Conservation (phyloP, 2,797 vertebrate genomes). For the Neosilurus hyrtlii region DNA sequence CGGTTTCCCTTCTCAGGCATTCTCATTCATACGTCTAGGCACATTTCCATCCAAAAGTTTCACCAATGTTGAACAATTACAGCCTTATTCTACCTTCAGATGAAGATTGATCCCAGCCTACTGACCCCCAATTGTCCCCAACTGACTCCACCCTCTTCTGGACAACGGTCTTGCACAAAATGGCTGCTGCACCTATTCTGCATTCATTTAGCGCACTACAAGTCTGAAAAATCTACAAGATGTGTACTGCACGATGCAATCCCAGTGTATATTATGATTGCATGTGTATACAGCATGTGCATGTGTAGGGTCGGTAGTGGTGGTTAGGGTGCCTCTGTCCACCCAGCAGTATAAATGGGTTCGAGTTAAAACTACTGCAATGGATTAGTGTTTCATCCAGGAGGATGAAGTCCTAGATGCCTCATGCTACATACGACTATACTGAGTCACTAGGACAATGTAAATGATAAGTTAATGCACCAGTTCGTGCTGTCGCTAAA, state of each 20-base stretch:
- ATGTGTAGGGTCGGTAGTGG: too few species aligned
- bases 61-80: neutral
- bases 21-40: neutral
- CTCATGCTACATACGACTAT: too few species aligned
- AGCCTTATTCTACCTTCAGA: neutral
- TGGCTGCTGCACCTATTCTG: neutral
- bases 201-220: neutral
- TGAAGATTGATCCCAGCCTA: too few species aligned
- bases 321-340: too few species aligned
- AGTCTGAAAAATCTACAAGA: neutral
- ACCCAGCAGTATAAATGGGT: too few species aligned
- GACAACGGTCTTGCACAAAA: neutral
- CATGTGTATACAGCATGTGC: too few species aligned
- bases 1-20: constrained; percentile 12
- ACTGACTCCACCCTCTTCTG: neutral
- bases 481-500: neutral
- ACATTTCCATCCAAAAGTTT: constrained; percentile 17
- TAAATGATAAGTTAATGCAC: too few species aligned
- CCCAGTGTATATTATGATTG: neutral
- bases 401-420: too few species aligned
- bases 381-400: too few species aligned
- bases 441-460: too few species aligned
- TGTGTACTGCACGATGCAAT: neutral
- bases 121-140: too few species aligned
- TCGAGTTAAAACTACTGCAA: too few species aligned